Percentiles rank a stretch among this genome's conserved stretches.
phyloP scores from a whole-genome alignment of 2,888 invertebrate species.

The Junonia oenone region DNA sequence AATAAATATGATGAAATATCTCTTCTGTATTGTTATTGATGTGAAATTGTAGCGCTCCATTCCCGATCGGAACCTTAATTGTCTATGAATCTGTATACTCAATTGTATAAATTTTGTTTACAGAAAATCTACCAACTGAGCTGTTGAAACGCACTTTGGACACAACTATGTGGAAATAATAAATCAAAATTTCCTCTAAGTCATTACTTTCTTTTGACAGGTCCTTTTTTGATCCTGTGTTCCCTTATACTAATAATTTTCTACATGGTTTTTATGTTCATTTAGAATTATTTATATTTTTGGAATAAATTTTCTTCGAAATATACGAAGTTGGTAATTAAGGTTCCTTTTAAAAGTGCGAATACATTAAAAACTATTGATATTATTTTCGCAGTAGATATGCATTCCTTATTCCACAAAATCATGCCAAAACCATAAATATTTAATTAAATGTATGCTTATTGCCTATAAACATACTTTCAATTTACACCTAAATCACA shows the following conservation, averaged over 20 bases:
- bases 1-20: constrained; percentile 78
- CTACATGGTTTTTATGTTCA: constrained; percentile 76
- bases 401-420: neutral
- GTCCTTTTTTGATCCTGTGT: constrained; percentile 64
- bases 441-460: constrained; percentile 7
- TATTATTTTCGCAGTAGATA: constrained; percentile 12
- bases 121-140: constrained; percentile 74
- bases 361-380: constrained; percentile 22
- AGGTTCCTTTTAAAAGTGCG: constrained; percentile 60
- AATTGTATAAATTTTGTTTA: constrained; percentile 74
- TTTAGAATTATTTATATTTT: constrained; percentile 75
- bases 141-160: constrained; percentile 77
- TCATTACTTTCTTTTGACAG: constrained; percentile 73
- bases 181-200: constrained; percentile 75
- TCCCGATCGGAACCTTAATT: constrained; percentile 79
- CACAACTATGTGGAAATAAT: constrained; percentile 79
- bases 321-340: constrained; percentile 71
- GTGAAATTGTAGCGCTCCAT: constrained; percentile 71
- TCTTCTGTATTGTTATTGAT: constrained; percentile 74
- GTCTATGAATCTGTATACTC: constrained; percentile 54
- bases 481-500: neutral
- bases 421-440: neutral
- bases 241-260: constrained; percentile 69
- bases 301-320: constrained; percentile 76
- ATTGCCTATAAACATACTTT: neutral